Conservation (phyloP, 2,888 invertebrate genomes). For the Cephus nigrinus region DNA sequence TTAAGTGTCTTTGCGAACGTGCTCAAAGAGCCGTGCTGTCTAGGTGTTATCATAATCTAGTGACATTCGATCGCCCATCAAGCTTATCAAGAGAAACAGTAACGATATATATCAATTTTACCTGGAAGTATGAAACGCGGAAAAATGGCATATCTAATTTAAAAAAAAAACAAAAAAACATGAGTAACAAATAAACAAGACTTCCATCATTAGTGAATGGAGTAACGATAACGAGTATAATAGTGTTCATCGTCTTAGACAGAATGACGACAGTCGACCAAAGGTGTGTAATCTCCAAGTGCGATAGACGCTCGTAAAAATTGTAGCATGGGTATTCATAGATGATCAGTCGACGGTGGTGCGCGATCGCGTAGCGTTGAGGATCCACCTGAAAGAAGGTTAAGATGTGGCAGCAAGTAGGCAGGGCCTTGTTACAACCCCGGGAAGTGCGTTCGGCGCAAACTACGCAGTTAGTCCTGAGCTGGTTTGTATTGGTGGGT, state of each 20-base stretch:
- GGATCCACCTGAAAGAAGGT: neutral
- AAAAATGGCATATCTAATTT: neutral
- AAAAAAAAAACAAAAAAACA: neutral
- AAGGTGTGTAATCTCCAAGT: neutral
- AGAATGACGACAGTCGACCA: neutral
- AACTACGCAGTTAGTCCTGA: conserved; percentile 61
- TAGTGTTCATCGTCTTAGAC: neutral
- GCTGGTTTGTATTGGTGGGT: conserved; percentile 17
- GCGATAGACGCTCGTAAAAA: neutral
- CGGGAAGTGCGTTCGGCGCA: conserved; percentile 36
- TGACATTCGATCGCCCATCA: neutral
- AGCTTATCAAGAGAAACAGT: neutral
- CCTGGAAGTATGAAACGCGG: neutral
- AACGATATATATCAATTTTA: neutral
- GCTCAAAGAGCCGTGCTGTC: neutral
- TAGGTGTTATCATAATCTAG: neutral
- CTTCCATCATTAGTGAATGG: neutral
- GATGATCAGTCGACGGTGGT: neutral
- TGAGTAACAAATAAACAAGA: neutral
- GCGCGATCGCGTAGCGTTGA: neutral
- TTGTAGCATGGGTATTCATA: neutral
- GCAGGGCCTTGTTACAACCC: conserved; percentile 24
- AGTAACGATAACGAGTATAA: neutral
- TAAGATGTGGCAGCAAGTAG: neutral
- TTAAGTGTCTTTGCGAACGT: neutral